Percentiles rank a stretch among this genome's conserved stretches.
phyloP scores from a whole-genome alignment of 2,888 invertebrate species.

The Adelphocoris suturalis region DNA sequence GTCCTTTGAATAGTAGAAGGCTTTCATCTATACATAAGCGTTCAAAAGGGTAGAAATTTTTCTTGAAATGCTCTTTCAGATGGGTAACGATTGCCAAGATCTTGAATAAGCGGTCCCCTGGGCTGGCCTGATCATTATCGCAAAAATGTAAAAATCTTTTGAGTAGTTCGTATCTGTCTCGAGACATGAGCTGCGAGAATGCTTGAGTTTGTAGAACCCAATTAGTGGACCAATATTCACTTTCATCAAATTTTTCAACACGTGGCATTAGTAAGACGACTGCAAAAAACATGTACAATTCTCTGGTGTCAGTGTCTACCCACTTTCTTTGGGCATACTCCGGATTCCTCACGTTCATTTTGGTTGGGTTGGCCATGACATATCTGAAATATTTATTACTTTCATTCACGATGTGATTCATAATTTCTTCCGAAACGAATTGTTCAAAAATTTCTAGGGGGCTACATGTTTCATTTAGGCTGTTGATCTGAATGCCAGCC shows the following conservation, averaged over 20 bases:
- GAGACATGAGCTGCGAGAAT: constrained; percentile 51
- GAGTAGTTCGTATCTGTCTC: too few species aligned
- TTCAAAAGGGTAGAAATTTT: constrained; percentile 69
- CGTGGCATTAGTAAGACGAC: constrained; percentile 60
- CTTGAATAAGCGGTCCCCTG: constrained; percentile 41
- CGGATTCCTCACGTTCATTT: too few species aligned
- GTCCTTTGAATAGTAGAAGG: too few species aligned
- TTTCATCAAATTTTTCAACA: too few species aligned
- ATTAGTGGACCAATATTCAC: constrained; percentile 68
- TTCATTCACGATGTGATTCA: constrained; percentile 35
- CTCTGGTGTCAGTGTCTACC: constrained; percentile 73
- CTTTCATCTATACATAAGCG: constrained; percentile 75
- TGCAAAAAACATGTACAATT: constrained; percentile 73
- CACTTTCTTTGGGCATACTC: not conserved
- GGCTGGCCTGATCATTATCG: not conserved
- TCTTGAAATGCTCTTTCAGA: constrained; percentile 24
- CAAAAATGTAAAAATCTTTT: constrained; percentile 65
- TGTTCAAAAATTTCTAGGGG: not conserved
- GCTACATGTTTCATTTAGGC: too few species aligned
- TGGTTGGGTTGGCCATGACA: too few species aligned
- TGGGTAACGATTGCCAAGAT: constrained; percentile 76
- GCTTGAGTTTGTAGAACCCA: constrained; percentile 33
- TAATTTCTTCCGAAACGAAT: not conserved
- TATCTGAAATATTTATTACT: too few species aligned
- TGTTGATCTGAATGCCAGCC: too few species aligned